phyloP scores from a whole-genome alignment of 30 jellyfish, hydroid and myxozoan genomes.

The Cassiopea andromeda region DNA sequence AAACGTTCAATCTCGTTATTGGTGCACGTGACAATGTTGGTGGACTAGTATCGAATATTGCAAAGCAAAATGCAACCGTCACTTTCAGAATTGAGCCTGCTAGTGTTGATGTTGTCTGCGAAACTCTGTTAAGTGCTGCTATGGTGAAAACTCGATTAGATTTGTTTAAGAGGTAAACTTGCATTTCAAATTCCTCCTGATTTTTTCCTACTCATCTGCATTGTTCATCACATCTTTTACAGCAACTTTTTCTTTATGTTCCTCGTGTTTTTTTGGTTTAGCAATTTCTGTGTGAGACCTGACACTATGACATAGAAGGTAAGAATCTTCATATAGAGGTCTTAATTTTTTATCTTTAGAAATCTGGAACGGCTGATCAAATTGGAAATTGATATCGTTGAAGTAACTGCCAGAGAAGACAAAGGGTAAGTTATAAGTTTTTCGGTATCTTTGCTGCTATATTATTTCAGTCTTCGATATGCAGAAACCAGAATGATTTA shows the following conservation, averaged over 20 bases:
- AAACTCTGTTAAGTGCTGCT: slow-evolving; percentile 15
- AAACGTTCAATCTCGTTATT: slow-evolving; percentile 48
- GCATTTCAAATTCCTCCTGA: neutral
- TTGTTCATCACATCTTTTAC: no score
- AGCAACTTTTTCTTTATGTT: no score
- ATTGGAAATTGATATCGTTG: slow-evolving; percentile 58
- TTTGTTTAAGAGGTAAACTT: slow-evolving; percentile 44
- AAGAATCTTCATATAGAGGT: no score
- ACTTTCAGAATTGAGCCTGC: slow-evolving; percentile 52
- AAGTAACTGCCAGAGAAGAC: slow-evolving; percentile 28
- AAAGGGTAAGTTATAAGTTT: slow-evolving; percentile 36
- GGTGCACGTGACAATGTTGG: slow-evolving; percentile 73
- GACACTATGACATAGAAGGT: no score
- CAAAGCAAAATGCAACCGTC: slow-evolving; percentile 48
- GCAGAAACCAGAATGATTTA: no score
- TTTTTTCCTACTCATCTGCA: no score
- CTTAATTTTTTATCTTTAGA: slow-evolving; percentile 1
- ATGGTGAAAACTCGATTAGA: slow-evolving; percentile 24
- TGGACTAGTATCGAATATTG: slow-evolving; percentile 11
- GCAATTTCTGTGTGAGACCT: no score
- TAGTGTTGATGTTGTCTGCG: slow-evolving; percentile 59
- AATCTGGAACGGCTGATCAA: slow-evolving; percentile 43
- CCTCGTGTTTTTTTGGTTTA: no score
- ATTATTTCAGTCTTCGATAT: neutral
- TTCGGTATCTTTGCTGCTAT: neutral